These are phyloP conservation scores for Choloepus hoffmanni DNA, from an alignment of 2,113 vertebrate species.

Conservation along the genomic window DNA sequence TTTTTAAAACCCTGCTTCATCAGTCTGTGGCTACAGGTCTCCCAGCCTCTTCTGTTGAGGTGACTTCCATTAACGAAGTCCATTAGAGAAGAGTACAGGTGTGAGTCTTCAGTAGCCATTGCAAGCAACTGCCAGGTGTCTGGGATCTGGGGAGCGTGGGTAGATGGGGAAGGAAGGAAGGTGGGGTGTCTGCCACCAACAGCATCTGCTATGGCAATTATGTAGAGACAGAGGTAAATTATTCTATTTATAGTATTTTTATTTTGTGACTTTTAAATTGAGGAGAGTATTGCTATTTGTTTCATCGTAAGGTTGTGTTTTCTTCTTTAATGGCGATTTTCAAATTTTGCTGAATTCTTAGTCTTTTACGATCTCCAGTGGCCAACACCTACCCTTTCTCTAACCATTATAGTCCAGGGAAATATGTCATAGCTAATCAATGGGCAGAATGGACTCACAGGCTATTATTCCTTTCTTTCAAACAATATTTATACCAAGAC, in stretches of 20 bases:
- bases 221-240: not conserved
- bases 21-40: not conserved
- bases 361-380: not conserved
- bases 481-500: not conserved
- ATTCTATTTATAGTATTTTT: not conserved
- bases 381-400: not conserved
- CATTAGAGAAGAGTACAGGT: not conserved
- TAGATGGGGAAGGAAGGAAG: not conserved
- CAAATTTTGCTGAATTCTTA: constrained; percentile 16
- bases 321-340: constrained; percentile 47
- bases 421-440: not conserved
- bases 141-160: not conserved
- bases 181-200: not conserved
- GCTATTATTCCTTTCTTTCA: not conserved
- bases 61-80: not conserved
- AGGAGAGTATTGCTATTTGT: not conserved
- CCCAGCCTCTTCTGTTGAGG: not conserved
- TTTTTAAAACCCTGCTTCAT: not conserved
- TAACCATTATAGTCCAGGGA: not conserved
- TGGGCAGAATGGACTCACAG: not conserved
- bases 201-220: not conserved
- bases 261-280: not conserved
- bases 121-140: not conserved
- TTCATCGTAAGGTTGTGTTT: constrained; percentile 15
- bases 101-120: not conserved